Evolutionary conservation across 2,888 invertebrate genomes (phyloP).

Genomic region (Acleris laterana): DNA sequence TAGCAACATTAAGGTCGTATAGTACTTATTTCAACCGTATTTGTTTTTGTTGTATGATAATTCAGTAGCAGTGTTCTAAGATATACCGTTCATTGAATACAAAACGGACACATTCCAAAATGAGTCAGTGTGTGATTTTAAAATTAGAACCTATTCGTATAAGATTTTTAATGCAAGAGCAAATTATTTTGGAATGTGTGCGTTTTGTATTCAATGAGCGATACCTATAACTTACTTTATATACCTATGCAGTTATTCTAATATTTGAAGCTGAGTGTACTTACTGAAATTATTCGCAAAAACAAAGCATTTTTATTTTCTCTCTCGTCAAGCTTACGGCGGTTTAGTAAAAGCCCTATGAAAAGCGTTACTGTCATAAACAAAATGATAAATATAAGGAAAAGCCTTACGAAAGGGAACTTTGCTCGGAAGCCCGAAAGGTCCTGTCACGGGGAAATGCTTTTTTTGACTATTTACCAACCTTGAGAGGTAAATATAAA

Average conservation of each 20-base stretch:
- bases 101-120: no score
- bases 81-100: no score
- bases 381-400: constrained; percentile 37
- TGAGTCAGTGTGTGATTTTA: no score
- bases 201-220: no score
- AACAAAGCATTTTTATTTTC: background rate
- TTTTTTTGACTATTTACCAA: constrained; percentile 25
- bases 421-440: constrained; percentile 14
- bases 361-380: constrained; percentile 29
- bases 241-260: no score
- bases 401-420: constrained; percentile 23
- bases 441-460: constrained; percentile 12
- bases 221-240: no score
- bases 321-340: constrained; percentile 23
- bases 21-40: background rate
- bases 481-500: constrained; percentile 1
- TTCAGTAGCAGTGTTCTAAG: background rate
- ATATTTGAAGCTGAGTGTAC: background rate
- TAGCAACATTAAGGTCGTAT: constrained; percentile 6
- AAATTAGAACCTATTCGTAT: no score
- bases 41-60: background rate
- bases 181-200: no score
- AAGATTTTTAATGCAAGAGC: no score
- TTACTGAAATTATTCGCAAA: background rate
- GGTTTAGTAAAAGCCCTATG: constrained; percentile 2